phyloP scores from a whole-genome alignment of 2,113 vertebrate species.

The Solenodon paradoxus region DNA sequence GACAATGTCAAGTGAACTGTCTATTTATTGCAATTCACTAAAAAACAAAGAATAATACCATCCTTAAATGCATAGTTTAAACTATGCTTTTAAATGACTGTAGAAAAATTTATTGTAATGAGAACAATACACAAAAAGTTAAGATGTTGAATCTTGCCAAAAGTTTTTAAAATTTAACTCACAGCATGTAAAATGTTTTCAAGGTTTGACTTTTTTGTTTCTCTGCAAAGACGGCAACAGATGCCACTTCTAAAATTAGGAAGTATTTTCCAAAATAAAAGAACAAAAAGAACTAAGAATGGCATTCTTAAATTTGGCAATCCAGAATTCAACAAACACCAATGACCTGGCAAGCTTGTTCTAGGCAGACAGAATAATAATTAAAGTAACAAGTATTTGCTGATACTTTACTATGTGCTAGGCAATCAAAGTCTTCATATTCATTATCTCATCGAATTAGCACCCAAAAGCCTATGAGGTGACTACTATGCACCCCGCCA shows the following conservation, averaged over 20 bases:
- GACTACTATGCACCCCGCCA: not conserved
- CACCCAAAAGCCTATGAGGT: not conserved
- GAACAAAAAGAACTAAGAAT: not conserved
- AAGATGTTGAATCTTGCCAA: not conserved
- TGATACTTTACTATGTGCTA: not conserved
- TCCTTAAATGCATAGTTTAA: not conserved
- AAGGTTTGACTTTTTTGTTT: not conserved
- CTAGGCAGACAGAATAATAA: not conserved
- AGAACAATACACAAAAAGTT: slow-evolving; percentile 14
- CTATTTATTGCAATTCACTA: not conserved
- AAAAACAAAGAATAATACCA: slow-evolving; percentile 28
- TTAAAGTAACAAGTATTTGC: not conserved
- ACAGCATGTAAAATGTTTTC: not conserved
- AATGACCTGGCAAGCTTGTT: not conserved
- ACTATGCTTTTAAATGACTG: slow-evolving; percentile 23
- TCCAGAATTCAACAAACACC: not conserved
- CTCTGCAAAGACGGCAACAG: not conserved
- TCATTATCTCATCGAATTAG: not conserved
- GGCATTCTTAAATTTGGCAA: not conserved
- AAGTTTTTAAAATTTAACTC: not conserved
- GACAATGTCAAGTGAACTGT: not conserved
- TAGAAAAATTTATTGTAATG: slow-evolving; percentile 1
- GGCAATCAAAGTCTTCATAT: not conserved
- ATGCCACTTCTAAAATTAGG: not conserved
- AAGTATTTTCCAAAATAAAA: slow-evolving; percentile 24